phyloP scores from a whole-genome alignment of 2,888 invertebrate genomes.

The Leucoma salicis region DNA sequence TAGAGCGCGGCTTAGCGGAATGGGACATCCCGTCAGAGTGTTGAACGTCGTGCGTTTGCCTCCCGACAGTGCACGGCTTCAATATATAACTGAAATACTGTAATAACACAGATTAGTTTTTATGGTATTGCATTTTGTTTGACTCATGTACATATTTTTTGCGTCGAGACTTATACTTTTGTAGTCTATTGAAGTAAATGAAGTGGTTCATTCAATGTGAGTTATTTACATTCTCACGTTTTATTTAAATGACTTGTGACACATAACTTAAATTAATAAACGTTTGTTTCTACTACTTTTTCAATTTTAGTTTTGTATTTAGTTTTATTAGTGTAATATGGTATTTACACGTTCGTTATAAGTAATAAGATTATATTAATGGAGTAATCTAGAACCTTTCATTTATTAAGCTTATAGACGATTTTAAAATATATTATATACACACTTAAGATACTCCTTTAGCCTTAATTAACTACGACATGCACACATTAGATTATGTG shows the following conservation, averaged over 20 bases:
- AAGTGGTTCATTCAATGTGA: slow-evolving; percentile 35
- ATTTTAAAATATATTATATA: slow-evolving; percentile 1
- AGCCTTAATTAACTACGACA: slow-evolving; percentile 55
- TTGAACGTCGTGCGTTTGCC: slow-evolving; percentile 46
- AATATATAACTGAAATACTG: slow-evolving; percentile 31
- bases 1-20: slow-evolving; percentile 91
- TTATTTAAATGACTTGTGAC: slow-evolving; percentile 54
- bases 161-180: slow-evolving; percentile 34
- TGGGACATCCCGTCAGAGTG: slow-evolving; percentile 83
- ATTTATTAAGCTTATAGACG: slow-evolving; percentile 20
- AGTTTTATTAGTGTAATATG: slow-evolving; percentile 17
- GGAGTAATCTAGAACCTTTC: background rate
- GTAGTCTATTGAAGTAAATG: slow-evolving; percentile 29
- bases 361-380: background rate
- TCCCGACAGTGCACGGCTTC: slow-evolving; percentile 20
- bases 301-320: slow-evolving; percentile 21
- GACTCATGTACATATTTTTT: slow-evolving; percentile 52
- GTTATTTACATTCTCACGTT: slow-evolving; percentile 42
- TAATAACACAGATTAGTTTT: slow-evolving; percentile 58
- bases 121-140: slow-evolving; percentile 68
- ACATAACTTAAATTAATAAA: slow-evolving; percentile 60
- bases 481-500: slow-evolving; percentile 50
- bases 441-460: slow-evolving; percentile 42
- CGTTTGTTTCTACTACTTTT: slow-evolving; percentile 46
- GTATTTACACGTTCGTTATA: slow-evolving; percentile 12